A percentile compares a stretch with the other conserved stretches of the same genome.
Conservation (phyloP, 2,797 vertebrate genomes). For the Fistularia tabacaria region DNA sequence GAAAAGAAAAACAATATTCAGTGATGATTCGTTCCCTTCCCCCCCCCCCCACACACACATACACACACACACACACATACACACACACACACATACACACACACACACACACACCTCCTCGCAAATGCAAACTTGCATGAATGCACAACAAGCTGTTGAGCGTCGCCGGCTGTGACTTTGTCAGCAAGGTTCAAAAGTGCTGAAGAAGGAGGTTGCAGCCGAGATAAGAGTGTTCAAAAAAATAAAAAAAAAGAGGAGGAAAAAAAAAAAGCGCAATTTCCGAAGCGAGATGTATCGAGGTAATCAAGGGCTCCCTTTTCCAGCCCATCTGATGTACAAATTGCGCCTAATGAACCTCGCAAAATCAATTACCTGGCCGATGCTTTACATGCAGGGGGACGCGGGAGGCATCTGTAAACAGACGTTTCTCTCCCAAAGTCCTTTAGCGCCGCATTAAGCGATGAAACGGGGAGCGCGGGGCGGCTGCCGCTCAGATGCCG, state of each 20-base stretch:
- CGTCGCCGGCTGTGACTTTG: constrained; percentile 48
- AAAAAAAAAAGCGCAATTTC: constrained; percentile 58
- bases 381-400: constrained; percentile 73
- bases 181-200: constrained; percentile 39
- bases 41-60: neutral
- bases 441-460: constrained; percentile 76
- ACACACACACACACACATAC: neutral
- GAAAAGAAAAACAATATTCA: no score
- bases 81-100: constrained; percentile 7
- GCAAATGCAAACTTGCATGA: constrained; percentile 4
- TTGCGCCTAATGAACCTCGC: constrained; percentile 76
- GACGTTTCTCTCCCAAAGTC: constrained; percentile 72
- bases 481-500: no score
- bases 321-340: constrained; percentile 78
- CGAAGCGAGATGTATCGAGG: constrained; percentile 67
- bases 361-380: constrained; percentile 78
- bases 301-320: constrained; percentile 78
- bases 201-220: constrained; percentile 41
- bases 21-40: no score
- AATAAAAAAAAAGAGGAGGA: constrained; percentile 50
- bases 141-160: constrained; percentile 49
- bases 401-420: constrained; percentile 76
- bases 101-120: neutral
- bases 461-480: no score
- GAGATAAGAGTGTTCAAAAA: constrained; percentile 45